These are phyloP conservation scores for Tribolium madens DNA, from an alignment of 1,140 invertebrate species.

Conservation along the genomic window DNA sequence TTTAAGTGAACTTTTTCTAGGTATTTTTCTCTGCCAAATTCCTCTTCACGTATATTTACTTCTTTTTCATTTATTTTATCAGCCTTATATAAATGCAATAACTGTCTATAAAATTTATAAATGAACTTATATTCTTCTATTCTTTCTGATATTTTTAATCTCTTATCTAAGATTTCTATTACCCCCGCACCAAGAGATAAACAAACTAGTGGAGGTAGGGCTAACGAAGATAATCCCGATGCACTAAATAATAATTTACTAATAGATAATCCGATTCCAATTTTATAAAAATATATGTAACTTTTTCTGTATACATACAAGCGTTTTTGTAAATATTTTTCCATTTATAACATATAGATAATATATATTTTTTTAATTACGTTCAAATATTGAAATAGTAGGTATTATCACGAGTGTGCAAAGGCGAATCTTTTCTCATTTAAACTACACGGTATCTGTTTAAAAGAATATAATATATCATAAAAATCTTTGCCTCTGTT, in stretches of 20 bases:
- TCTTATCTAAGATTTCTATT: slow-evolving; percentile 45
- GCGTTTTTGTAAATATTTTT: slow-evolving; percentile 40
- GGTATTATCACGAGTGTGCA: too few species aligned
- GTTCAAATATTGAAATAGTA: too few species aligned
- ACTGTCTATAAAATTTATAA: slow-evolving; percentile 48
- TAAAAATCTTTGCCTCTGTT: slow-evolving; percentile 45
- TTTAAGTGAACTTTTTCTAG: slow-evolving; percentile 31
- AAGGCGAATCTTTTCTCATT: slow-evolving; percentile 24
- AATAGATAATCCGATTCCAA: slow-evolving; percentile 46
- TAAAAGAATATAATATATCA: slow-evolving; percentile 43
- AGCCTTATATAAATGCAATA: slow-evolving; percentile 45
- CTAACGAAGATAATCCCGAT: slow-evolving; percentile 46
- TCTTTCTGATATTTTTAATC: slow-evolving; percentile 46
- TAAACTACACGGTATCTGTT: slow-evolving; percentile 22
- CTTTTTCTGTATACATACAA: slow-evolving; percentile 44
- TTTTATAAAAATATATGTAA: slow-evolving; percentile 44
- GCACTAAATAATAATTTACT: slow-evolving; percentile 48
- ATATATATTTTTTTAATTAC: not conserved
- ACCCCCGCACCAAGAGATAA: slow-evolving; percentile 42
- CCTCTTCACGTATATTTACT: slow-evolving; percentile 44
- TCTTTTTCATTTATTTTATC: slow-evolving; percentile 42
- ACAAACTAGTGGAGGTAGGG: slow-evolving; percentile 44
- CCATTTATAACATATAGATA: slow-evolving; percentile 42
- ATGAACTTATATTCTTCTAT: slow-evolving; percentile 43
- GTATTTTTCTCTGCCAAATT: slow-evolving; percentile 38